Evolutionary conservation across 1,140 invertebrate genomes (phyloP).

Genomic region (Cydia strobilella): DNA sequence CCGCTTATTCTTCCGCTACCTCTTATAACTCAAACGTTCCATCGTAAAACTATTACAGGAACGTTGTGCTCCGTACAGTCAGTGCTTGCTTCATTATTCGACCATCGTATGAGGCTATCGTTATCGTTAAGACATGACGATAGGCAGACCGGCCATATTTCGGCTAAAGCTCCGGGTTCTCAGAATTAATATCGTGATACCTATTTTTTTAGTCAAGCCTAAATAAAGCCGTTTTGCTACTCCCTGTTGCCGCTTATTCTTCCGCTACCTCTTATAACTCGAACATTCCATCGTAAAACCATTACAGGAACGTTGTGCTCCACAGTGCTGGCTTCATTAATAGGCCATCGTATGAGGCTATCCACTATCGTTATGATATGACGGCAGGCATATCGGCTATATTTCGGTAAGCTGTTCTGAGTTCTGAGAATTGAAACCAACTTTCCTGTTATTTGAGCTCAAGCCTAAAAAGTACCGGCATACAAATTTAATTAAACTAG

Average conservation of each 20-base stretch:
- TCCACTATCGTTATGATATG: conserved; percentile 68
- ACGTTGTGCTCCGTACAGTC: conserved; percentile 67
- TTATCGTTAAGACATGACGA: too few species aligned
- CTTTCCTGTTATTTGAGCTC: background rate
- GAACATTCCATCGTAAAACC: conserved; percentile 64
- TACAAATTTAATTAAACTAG: too few species aligned
- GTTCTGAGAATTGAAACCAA: background rate
- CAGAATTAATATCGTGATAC: too few species aligned
- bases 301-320: conserved; percentile 73
- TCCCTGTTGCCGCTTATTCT: background rate
- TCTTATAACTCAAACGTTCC: background rate
- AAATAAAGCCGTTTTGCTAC: too few species aligned
- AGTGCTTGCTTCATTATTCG: conserved; percentile 76
- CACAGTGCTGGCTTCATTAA: conserved; percentile 74
- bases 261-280: background rate
- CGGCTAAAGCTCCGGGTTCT: too few species aligned
- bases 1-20: too few species aligned
- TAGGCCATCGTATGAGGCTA: conserved; percentile 76
- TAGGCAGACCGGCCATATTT: too few species aligned
- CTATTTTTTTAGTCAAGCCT: background rate
- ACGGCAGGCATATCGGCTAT: conserved; percentile 50
- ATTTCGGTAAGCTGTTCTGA: background rate
- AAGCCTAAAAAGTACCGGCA: background rate
- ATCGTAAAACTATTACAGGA: conserved; percentile 76
- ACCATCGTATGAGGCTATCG: background rate